Evolutionary conservation across 2,113 vertebrate genomes (phyloP).

Genomic region (Eudyptes chrysolophus): DNA sequence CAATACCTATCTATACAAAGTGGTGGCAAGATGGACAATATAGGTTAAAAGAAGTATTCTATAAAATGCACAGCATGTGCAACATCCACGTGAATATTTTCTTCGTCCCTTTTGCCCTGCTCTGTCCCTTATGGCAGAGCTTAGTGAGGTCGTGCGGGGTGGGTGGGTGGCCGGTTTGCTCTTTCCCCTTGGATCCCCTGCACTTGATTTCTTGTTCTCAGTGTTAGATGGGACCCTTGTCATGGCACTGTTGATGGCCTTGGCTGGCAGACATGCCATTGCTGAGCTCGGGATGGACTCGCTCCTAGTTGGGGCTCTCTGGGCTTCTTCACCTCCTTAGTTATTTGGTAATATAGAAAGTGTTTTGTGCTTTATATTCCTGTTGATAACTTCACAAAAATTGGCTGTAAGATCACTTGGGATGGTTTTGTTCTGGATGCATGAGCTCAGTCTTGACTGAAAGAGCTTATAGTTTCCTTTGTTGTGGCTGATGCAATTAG

Average conservation of each 20-base stretch:
- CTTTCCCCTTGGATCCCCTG: neutral
- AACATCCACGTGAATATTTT: neutral
- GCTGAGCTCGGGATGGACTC: neutral
- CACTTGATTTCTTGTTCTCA: accelerated
- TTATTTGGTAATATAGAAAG: neutral
- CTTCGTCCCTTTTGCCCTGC: neutral
- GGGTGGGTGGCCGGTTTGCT: neutral
- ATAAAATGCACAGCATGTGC: neutral
- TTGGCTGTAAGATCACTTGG: neutral
- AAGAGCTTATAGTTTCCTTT: neutral
- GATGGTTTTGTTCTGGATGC: neutral
- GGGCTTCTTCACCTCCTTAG: neutral
- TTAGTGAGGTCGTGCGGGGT: too few relatives aligned
- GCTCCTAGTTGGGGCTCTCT: accelerated
- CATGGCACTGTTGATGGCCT: neutral
- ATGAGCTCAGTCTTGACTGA: neutral
- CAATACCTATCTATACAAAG: neutral
- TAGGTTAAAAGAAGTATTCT: neutral
- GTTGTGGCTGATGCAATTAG: neutral
- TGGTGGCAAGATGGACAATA: neutral
- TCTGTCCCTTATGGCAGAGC: neutral
- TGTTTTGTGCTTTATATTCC: neutral
- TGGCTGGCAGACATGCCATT: accelerated
- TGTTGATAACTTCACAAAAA: neutral
- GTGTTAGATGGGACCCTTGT: neutral